Percentiles rank a stretch among this genome's conserved stretches.
Evolutionary conservation across 1,140 invertebrate species (phyloP).

Genomic region (Halictus rubicundus): DNA sequence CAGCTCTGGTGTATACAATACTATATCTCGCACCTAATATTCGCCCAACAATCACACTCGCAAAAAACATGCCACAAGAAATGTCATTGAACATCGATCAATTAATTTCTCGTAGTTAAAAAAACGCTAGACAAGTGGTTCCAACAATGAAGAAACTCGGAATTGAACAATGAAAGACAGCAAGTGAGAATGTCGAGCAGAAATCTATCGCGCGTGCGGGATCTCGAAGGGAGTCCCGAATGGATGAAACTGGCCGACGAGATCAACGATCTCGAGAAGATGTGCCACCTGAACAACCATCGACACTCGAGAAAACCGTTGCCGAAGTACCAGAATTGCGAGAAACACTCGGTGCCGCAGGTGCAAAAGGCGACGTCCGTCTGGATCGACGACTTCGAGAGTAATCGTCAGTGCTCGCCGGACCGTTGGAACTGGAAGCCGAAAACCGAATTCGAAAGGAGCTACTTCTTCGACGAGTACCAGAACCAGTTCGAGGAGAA

Average conservation of each 20-base stretch:
- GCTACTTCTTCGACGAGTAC: constrained; percentile 69
- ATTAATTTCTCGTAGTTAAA: too few relatives aligned
- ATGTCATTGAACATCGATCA: too few relatives aligned
- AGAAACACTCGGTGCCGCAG: constrained; percentile 70
- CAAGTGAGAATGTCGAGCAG: constrained; percentile 2
- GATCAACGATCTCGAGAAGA: constrained; percentile 68
- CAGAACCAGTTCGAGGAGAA: constrained; percentile 29
- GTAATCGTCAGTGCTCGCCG: neutral
- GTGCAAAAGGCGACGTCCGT: constrained; percentile 62
- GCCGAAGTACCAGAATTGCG: constrained; percentile 57
- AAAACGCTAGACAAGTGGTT: too few relatives aligned
- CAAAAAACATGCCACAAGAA: too few relatives aligned
- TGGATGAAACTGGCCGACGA: constrained; percentile 65
- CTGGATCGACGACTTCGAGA: constrained; percentile 22
- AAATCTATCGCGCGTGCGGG: constrained; percentile 57
- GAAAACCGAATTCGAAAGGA: constrained; percentile 72
- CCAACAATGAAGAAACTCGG: neutral
- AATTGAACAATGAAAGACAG: constrained; percentile 3
- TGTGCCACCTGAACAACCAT: constrained; percentile 43
- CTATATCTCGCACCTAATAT: too few relatives aligned
- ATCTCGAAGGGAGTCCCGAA: constrained; percentile 61
- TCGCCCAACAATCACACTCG: too few relatives aligned
- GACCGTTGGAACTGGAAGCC: constrained; percentile 70
- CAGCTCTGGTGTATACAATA: too few relatives aligned
- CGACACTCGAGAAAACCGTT: constrained; percentile 26